Percentiles rank a stretch among this genome's conserved stretches.
Evolutionary conservation across 1,140 invertebrate species (phyloP).

Genomic region (Penaeus japonicus): DNA sequence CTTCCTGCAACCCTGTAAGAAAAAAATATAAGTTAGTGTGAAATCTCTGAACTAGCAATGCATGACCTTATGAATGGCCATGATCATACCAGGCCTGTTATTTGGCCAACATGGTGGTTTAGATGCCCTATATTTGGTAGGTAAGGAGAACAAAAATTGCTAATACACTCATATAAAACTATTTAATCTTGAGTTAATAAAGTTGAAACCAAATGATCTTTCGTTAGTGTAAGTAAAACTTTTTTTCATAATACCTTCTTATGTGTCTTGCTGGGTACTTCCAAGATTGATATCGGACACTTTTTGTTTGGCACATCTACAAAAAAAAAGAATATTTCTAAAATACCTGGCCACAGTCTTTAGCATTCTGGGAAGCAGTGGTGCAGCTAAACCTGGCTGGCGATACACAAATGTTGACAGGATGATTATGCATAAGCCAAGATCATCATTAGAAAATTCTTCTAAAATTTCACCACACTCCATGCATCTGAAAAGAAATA

Average conservation of each 20-base stretch:
- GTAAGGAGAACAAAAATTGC: too few relatives aligned
- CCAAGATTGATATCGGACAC: too few relatives aligned
- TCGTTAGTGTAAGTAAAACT: too few relatives aligned
- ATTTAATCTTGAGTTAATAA: too few relatives aligned
- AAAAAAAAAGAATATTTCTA: conserved; percentile 54
- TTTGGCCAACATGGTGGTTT: too few relatives aligned
- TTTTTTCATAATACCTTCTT: too few relatives aligned
- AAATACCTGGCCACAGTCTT: conserved; percentile 82
- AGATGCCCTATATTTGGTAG: too few relatives aligned
- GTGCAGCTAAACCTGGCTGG: conserved; percentile 91
- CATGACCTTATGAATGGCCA: too few relatives aligned
- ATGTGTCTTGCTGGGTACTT: too few relatives aligned
- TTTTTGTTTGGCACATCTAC: conserved; percentile 2
- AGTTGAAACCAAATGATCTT: too few relatives aligned
- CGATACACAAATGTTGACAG: conserved; percentile 95
- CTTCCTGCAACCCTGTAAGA: conserved; percentile 45
- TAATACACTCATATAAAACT: too few relatives aligned
- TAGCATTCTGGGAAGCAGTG: conserved; percentile 90
- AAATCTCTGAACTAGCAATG: not conserved
- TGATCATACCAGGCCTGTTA: too few relatives aligned
- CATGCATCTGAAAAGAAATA: conserved; percentile 70
- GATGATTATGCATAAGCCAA: conserved; percentile 92
- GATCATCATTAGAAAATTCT: conserved; percentile 96
- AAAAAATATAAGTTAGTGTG: not conserved
- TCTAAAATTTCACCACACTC: conserved; percentile 86